A percentile compares a stretch with the other conserved stretches of the same genome.
These are phyloP conservation scores for Tortricodes alternella DNA, from an alignment of 2,888 invertebrate species.

Conservation along the genomic window DNA sequence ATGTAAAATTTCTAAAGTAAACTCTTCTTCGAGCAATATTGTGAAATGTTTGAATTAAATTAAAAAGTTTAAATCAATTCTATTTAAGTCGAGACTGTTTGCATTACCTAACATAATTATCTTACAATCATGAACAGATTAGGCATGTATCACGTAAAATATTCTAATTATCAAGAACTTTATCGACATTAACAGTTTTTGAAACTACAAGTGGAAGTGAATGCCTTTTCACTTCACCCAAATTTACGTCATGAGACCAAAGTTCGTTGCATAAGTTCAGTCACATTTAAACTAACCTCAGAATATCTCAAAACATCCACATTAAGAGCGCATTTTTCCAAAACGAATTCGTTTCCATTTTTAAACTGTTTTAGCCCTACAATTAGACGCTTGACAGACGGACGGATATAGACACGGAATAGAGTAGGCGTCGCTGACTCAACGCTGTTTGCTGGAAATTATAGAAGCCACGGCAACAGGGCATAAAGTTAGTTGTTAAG, in stretches of 20 bases:
- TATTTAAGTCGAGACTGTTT: no score
- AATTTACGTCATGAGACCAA: neutral
- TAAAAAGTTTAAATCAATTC: neutral
- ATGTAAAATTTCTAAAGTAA: slow-evolving; percentile 6
- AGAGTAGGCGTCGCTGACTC: slow-evolving; percentile 10
- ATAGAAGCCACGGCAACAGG: neutral
- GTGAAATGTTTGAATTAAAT: neutral
- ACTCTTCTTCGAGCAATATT: slow-evolving; percentile 10
- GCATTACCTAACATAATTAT: no score
- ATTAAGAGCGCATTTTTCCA: slow-evolving; percentile 18
- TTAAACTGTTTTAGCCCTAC: slow-evolving; percentile 25
- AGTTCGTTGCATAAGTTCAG: neutral
- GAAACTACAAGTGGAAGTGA: no score
- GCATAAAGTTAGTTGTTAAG: neutral
- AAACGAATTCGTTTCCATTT: slow-evolving; percentile 26
- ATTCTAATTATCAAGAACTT: no score
- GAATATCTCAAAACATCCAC: neutral
- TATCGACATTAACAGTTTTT: no score
- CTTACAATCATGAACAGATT: no score
- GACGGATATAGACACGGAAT: slow-evolving; percentile 24
- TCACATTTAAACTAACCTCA: neutral
- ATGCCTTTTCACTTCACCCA: neutral
- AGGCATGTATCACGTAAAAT: no score
- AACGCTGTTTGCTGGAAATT: neutral
- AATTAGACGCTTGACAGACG: slow-evolving; percentile 25